These are phyloP conservation scores for Cyclura pinguis DNA, from an alignment of 2,797 vertebrate species.

Conservation along the genomic window DNA sequence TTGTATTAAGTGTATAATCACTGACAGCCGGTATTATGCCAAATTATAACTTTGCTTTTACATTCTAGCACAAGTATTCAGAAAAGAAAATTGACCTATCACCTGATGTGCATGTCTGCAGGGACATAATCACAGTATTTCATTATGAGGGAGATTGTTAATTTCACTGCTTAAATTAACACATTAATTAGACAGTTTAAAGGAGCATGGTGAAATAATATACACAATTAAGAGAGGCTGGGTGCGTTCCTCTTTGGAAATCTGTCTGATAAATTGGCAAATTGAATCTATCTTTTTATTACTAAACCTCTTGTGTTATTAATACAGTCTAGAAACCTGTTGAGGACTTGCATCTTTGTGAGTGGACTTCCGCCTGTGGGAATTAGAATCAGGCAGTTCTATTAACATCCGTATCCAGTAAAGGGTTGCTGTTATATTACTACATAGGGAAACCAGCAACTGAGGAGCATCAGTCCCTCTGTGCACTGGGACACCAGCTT, in stretches of 20 bases:
- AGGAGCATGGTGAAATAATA: slow-evolving; percentile 48
- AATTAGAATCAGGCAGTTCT: too few species aligned
- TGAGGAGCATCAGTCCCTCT: too few species aligned
- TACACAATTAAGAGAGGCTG: slow-evolving; percentile 52
- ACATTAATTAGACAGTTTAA: slow-evolving; percentile 61
- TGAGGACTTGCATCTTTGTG: too few species aligned
- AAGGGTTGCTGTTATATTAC: too few species aligned
- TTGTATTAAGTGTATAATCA: background rate
- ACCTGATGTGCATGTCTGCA: slow-evolving; percentile 38
- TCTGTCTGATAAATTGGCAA: slow-evolving; percentile 26
- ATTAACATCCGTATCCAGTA: too few species aligned
- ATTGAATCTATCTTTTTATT: slow-evolving; percentile 9
- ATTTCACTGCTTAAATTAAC: slow-evolving; percentile 24
- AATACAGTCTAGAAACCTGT: background rate
- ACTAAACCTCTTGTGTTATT: background rate
- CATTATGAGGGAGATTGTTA: slow-evolving; percentile 23
- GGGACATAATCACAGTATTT: slow-evolving; percentile 45
- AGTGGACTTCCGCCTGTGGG: too few species aligned
- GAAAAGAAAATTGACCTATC: slow-evolving; percentile 50
- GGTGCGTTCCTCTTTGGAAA: slow-evolving; percentile 57
- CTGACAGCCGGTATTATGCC: slow-evolving; percentile 13
- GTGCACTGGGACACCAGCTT: too few species aligned
- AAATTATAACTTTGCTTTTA: slow-evolving; percentile 37
- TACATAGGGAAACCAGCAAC: too few species aligned
- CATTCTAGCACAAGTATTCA: slow-evolving; percentile 41